These are phyloP conservation scores for Masnerella sp. DNA, from an alignment of 2,888 invertebrate genomes.

Conservation along the genomic window DNA sequence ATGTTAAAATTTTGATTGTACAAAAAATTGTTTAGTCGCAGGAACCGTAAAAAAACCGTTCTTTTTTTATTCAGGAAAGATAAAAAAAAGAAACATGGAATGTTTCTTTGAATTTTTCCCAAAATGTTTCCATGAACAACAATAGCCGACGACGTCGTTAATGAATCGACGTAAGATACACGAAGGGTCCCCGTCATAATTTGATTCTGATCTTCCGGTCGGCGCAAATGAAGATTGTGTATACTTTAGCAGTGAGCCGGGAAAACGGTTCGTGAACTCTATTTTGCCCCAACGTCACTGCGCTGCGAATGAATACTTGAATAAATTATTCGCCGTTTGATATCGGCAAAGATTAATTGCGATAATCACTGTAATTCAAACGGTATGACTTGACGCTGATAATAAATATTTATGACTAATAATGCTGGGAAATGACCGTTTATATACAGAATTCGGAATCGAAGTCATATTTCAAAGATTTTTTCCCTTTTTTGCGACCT, in stretches of 20 bases:
- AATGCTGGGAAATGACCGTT: background rate
- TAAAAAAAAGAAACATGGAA: too few relatives aligned
- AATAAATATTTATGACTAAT: slow-evolving; percentile 12
- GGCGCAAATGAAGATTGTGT: slow-evolving; percentile 50
- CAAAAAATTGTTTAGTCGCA: too few relatives aligned
- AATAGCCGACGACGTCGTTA: slow-evolving; percentile 49
- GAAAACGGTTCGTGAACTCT: slow-evolving; percentile 7
- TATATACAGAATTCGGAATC: background rate
- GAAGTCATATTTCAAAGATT: background rate
- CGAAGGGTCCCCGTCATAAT: slow-evolving; percentile 56
- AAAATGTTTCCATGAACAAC: too few relatives aligned
- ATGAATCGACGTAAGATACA: slow-evolving; percentile 57
- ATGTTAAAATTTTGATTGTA: too few relatives aligned
- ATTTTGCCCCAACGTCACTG: slow-evolving; percentile 13
- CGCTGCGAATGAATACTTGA: slow-evolving; percentile 7
- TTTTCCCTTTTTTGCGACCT: background rate
- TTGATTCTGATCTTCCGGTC: slow-evolving; percentile 49
- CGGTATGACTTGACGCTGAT: background rate
- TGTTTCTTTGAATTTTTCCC: too few relatives aligned
- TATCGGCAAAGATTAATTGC: slow-evolving; percentile 17
- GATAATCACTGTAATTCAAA: slow-evolving; percentile 13
- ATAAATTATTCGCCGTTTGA: slow-evolving; percentile 23
- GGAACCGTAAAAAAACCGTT: too few relatives aligned
- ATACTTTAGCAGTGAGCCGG: slow-evolving; percentile 45
- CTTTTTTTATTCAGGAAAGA: too few relatives aligned